Evolutionary conservation across 1,140 invertebrate genomes (phyloP), one percentile per base, ranked within the genome.

Genomic region (Tenebrio molitor): DNA sequence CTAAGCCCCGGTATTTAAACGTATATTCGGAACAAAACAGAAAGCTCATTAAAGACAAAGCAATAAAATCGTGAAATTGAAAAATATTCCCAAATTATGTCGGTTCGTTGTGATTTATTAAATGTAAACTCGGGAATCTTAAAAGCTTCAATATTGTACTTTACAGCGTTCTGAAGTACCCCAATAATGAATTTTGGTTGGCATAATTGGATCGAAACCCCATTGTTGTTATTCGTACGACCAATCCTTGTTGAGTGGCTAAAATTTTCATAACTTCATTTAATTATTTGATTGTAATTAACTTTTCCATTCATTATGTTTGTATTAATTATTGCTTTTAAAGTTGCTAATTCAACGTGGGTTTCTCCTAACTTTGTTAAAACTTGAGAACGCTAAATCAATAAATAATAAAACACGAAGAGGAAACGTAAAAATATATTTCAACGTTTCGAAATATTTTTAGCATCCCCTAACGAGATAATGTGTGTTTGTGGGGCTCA

Each of bases 201-300:
- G 5, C 12, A 2, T 41, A 10, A 41, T 3, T 41, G 17, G n/a
- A 50, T 8, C 23, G 19, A 50, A 6, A 14, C 44, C 19, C 10
- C n/a, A n/a, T 50, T 44, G 17, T 4, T 17, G 17, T 17, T 12
- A 50, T 50, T 50, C 10, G 16, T 8, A 10, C 7, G 23, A 50
- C 16, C 44, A n/a, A 8, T 23, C 44, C 44, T 19, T 50, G 44
- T 19, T 50, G 44, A 50, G 15, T 50, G 19, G 12, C 6, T 50
- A 50, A 6, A 50, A 50, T 50, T 50, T 21, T 50, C n/a, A 17
- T 21, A 50, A 50, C 44, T 50, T 50, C 16, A 50, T 50, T 21
- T 50, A 21, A 50, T 50, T 50, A 50, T 23, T 17, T 17, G 3
- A 50, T 2, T 12, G n/a, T 14, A 41, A 14, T 7, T 12, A 41